These are phyloP conservation scores for Akabosia matsudoensis DNA, from an alignment of 1,140 invertebrate genomes.

Conservation along the genomic window DNA sequence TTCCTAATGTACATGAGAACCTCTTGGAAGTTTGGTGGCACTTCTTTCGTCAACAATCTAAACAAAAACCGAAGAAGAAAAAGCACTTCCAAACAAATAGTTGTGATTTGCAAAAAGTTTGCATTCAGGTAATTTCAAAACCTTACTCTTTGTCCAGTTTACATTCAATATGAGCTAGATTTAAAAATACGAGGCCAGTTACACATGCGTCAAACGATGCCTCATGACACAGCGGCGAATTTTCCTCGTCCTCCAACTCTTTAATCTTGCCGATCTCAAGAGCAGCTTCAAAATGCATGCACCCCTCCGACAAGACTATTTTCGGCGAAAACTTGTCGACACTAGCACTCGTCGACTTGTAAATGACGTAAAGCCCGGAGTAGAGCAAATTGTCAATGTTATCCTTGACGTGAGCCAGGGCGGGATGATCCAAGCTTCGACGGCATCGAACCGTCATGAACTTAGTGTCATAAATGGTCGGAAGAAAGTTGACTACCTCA, in stretches of 20 bases:
- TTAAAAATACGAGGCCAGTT: slow-evolving; percentile 28
- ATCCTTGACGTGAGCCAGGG: not conserved
- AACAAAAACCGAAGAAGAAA: not conserved
- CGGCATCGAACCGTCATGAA: slow-evolving; percentile 24
- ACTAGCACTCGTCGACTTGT: slow-evolving; percentile 2
- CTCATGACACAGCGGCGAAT: slow-evolving; percentile 14
- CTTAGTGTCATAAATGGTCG: slow-evolving; percentile 29
- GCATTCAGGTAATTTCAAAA: not conserved
- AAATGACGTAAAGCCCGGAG: slow-evolving; percentile 26
- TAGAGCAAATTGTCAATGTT: slow-evolving; percentile 24
- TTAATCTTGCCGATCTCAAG: not conserved
- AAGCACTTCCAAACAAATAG: not conserved
- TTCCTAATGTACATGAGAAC: not conserved
- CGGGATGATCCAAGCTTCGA: slow-evolving; percentile 28
- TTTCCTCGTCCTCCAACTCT: not conserved
- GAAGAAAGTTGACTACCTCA: slow-evolving; percentile 18
- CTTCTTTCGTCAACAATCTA: slow-evolving; percentile 16
- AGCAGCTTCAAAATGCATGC: not conserved
- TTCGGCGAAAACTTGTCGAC: not conserved
- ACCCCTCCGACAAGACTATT: not conserved
- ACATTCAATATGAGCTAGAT: slow-evolving; percentile 28
- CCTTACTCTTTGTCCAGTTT: slow-evolving; percentile 30
- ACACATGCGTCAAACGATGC: slow-evolving; percentile 28
- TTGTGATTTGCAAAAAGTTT: not conserved
- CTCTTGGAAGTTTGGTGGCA: slow-evolving; percentile 21